Evolutionary conservation across 2,797 vertebrate genomes (phyloP).

Genomic region (Hydrocynus forskahlii): DNA sequence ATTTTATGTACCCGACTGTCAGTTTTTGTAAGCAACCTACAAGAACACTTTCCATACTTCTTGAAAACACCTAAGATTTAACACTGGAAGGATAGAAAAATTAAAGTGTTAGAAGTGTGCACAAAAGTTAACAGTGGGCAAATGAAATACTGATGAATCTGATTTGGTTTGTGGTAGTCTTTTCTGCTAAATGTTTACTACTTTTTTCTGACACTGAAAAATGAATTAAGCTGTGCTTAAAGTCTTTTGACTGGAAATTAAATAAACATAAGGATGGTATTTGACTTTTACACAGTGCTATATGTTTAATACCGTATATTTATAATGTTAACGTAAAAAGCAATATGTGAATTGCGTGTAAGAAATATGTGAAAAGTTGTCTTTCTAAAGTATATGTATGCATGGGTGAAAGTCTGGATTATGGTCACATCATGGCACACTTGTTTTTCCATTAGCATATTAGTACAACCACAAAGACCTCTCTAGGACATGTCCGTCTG

Average conservation of each 20-base stretch:
- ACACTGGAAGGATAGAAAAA: too few species aligned
- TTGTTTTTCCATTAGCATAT: conserved; percentile 52
- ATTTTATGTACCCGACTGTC: too few species aligned
- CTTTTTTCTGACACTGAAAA: neutral
- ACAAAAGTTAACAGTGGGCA: too few species aligned
- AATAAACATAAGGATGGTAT: neutral
- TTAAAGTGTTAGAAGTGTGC: too few species aligned
- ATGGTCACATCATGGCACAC: conserved; percentile 39
- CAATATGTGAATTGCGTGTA: neutral
- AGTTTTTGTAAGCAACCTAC: too few species aligned
- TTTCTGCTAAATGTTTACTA: neutral
- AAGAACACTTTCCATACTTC: too few species aligned
- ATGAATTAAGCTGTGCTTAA: neutral
- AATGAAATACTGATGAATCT: too few species aligned
- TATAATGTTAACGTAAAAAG: neutral
- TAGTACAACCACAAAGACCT: conserved; percentile 61
- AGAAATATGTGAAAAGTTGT: neutral
- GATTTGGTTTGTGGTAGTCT: too few species aligned
- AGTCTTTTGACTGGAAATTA: too few species aligned
- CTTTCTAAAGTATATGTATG: neutral
- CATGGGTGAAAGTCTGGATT: neutral
- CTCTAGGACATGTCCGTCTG: conserved; percentile 35
- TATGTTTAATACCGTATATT: neutral
- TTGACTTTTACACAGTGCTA: neutral
- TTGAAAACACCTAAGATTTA: too few species aligned